phyloP scores from a whole-genome alignment of 2,797 vertebrate species.

The Todus mexicanus region DNA sequence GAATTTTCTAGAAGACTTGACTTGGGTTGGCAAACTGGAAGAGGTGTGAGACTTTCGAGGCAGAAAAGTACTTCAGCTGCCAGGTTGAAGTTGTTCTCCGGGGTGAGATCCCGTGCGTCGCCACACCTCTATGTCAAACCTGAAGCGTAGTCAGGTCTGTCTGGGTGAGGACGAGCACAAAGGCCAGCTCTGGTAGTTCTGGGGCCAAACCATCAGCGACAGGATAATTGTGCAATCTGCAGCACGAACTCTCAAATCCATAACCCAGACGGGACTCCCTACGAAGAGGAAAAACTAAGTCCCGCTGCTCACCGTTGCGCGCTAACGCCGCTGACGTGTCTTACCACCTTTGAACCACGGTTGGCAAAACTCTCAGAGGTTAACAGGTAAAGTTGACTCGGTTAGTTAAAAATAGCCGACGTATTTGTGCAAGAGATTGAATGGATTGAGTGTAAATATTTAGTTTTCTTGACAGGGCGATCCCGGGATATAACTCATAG shows the following conservation, averaged over 20 bases:
- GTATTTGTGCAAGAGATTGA: background rate
- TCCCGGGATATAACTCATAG: background rate
- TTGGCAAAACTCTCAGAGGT: background rate
- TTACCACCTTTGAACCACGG: background rate
- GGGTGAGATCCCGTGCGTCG: background rate
- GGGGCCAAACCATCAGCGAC: background rate
- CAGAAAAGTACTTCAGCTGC: background rate
- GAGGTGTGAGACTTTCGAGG: background rate
- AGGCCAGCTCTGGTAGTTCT: background rate
- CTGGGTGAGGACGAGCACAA: background rate
- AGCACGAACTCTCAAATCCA: background rate
- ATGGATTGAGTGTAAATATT: constrained; percentile 6
- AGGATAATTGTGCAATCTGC: background rate
- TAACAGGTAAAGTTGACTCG: background rate
- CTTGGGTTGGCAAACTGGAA: background rate
- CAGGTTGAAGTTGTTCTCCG: background rate
- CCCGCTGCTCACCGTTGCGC: accelerated
- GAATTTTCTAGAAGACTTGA: background rate
- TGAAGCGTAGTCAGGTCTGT: background rate
- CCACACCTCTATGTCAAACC: background rate
- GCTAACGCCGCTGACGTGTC: background rate
- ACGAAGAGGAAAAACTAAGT: background rate
- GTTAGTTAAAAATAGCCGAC: background rate
- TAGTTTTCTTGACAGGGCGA: background rate
- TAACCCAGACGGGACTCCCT: background rate